Evolutionary conservation across 2,797 vertebrate species (phyloP), one percentile per base, ranked within the genome.

Genomic region (Rhynchotus rufescens): DNA sequence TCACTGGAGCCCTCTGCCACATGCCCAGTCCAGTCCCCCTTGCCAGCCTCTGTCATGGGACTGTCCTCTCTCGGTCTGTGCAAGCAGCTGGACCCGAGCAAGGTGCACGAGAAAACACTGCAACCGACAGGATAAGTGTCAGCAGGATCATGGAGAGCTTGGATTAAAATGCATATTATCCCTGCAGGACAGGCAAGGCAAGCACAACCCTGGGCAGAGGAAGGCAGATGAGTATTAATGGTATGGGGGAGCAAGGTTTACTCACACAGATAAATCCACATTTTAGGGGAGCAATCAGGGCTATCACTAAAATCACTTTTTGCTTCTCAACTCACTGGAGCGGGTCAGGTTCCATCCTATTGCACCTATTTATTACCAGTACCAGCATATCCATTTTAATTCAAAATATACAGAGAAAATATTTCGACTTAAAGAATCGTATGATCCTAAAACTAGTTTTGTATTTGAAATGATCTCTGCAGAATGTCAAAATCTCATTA

Each of bases 11-110:
- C 16, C 57, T 74, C 25, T 66, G 80, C 38, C 42, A 15, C 10
- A 16, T 3, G 61, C 42, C 60, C 0, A 0, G 1, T 2, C 21
- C 1, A 1, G 40, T 10, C 73, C 30, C 19, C 8, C 45, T 4
- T 75, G 83, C 73, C 57, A 68, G 59, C 30, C 45, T 44, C 72
- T 5, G 79, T 56, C 49, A 12, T 20, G 16, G 26, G 32, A 36
- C 52, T 67, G 4, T 44, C 65, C 61, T 79, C 79, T 28, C 32
- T 16, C 56, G 40, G 21, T 15, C 28, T 6, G 1, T 25, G 15
- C 40, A 49, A 57, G 44, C 2, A 3, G 28, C 68, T 13, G 44
- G 26, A 77, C 21, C 23, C 30, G 66, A 34, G 49, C 44, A 67
- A 68, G 45, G 45, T 47, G 42, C 57, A 62, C 28, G 1, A 0